Evolutionary conservation across 2,113 vertebrate genomes (phyloP).

Genomic region (Myiagra hebetior): DNA sequence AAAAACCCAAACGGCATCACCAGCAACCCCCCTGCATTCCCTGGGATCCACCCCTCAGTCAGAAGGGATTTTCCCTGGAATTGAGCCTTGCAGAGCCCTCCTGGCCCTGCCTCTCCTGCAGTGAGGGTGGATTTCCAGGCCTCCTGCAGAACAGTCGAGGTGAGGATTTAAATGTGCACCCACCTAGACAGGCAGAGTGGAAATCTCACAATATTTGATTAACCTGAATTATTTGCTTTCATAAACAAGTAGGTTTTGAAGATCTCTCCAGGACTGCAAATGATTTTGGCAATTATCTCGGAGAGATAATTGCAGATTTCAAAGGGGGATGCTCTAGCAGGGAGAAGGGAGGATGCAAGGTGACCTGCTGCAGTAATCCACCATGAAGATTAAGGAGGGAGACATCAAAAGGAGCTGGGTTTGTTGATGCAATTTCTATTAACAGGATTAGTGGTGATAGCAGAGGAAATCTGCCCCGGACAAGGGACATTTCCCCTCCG

Average conservation of each 20-base stretch:
- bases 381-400: conserved; percentile 1
- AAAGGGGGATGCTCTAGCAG: conserved; percentile 16
- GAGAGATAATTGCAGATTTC: conserved; percentile 57
- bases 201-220: conserved; percentile 28
- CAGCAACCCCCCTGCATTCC: not conserved
- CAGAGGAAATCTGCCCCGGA: not conserved
- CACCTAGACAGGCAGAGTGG: not conserved
- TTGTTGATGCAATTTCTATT: conserved; percentile 42
- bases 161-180: not conserved
- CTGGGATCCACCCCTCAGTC: not conserved
- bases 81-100: not conserved
- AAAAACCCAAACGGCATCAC: not conserved
- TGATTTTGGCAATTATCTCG: conserved; percentile 64
- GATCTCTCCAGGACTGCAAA: conserved; percentile 53
- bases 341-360: conserved; percentile 41
- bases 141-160: not conserved
- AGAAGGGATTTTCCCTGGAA: not conserved
- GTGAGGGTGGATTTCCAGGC: not conserved
- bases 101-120: not conserved
- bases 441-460: conserved; percentile 39
- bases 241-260: conserved; percentile 60
- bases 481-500: not conserved
- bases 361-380: conserved; percentile 46
- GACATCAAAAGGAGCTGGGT: conserved; percentile 31
- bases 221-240: conserved; percentile 55